Evolutionary conservation across 2,797 vertebrate species (phyloP), one percentile per base, ranked within the genome.

Genomic region (Danio jaintianensis): DNA sequence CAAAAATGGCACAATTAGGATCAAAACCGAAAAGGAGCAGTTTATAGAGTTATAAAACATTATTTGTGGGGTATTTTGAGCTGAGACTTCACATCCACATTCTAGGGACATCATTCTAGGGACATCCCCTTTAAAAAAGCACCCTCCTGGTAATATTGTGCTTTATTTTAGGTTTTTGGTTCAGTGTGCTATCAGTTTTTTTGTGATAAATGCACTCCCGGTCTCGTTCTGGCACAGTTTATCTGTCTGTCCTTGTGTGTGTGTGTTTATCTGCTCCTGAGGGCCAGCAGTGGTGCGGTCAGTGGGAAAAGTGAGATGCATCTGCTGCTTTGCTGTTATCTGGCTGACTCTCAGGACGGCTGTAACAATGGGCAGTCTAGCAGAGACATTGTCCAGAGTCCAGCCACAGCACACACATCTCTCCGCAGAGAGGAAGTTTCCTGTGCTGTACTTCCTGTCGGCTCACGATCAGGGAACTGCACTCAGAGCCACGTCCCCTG

Each of bases 61-160:
- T n/a, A n/a, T n/a, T n/a, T n/a, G n/a, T n/a, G n/a, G n/a, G n/a
- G n/a, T n/a, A n/a, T n/a, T n/a, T n/a, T n/a, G n/a, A n/a, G n/a
- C n/a, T n/a, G n/a, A n/a, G n/a, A n/a, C n/a, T n/a, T n/a, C n/a
- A n/a, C n/a, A n/a, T n/a, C n/a, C n/a, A n/a, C n/a, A n/a, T n/a
- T n/a, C n/a, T n/a, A n/a, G n/a, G n/a, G n/a, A n/a, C n/a, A n/a
- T n/a, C n/a, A n/a, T n/a, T n/a, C n/a, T n/a, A n/a, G n/a, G n/a
- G n/a, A n/a, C n/a, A n/a, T n/a, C n/a, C n/a, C n/a, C n/a, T n/a
- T n/a, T n/a, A n/a, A n/a, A n/a, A n/a, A n/a, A n/a, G 68, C 53
- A 45, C 61, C 72, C 75, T 86, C 83, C 78, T 83, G 55, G 40
- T 48, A 15, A 10, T 61, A 81, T 85, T 90, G 85, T 83, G 76